Conservation (phyloP, 2,113 vertebrate species). For the Progne subis region DNA sequence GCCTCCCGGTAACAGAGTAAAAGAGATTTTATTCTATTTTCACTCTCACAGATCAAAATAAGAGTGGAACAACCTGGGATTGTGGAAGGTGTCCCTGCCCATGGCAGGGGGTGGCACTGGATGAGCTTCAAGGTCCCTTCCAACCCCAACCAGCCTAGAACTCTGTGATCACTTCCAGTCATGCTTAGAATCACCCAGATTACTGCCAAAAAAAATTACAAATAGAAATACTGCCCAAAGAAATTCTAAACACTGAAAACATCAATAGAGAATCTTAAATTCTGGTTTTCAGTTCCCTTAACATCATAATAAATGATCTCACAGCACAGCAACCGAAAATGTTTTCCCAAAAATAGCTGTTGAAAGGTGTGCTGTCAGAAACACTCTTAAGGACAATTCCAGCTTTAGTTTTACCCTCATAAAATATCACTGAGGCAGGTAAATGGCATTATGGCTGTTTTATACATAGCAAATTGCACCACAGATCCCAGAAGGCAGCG, state of each 20-base stretch:
- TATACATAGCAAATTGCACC: neutral
- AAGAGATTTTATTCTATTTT: neutral
- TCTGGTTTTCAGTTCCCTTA: neutral
- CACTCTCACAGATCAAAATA: neutral
- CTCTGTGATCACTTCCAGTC: neutral
- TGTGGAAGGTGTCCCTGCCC: neutral
- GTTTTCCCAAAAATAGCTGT: neutral
- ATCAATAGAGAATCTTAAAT: neutral
- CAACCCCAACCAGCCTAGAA: neutral
- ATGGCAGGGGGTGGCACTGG: neutral
- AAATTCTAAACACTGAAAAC: neutral
- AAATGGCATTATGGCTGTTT: neutral
- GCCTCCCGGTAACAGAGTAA: neutral
- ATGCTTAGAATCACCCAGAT: rapidly evolving
- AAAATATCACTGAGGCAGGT: neutral
- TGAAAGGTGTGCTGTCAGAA: neutral
- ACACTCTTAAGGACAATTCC: neutral
- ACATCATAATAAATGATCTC: neutral
- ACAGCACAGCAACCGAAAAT: neutral
- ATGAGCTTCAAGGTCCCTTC: neutral
- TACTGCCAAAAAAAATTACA: neutral
- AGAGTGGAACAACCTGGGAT: neutral
- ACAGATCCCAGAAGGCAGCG: neutral
- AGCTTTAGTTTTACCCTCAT: neutral
- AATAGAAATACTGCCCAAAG: neutral